Evolutionary conservation across 2,797 vertebrate genomes (phyloP), one percentile per base, ranked within the genome.

Genomic region (Neosilurus hyrtlii): DNA sequence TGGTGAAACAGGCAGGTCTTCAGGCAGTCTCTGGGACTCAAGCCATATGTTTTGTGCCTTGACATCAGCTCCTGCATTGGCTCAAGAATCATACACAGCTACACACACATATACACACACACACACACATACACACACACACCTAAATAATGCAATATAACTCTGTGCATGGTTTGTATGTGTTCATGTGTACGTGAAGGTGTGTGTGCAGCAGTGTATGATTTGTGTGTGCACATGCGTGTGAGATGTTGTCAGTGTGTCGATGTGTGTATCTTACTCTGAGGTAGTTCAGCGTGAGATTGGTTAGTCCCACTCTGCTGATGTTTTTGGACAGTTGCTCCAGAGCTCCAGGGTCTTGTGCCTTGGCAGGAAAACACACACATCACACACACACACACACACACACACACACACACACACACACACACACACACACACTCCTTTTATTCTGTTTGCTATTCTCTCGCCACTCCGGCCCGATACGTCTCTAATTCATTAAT

Each of bases 61-160:
- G 98, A 99, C 98, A 99, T 99, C 87, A 99, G 95, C 94, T 99
- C 98, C 94, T 99, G 98, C 98, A 99, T 99, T 91, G 98, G 98
- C 95, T 99, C 98, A 83, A 99, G 94, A 91, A 99, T 99, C 93
- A 99, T 97, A 94, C 98, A 99, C 89, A 99, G 96, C 98, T 99
- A 18, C 70, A 77, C 66, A 72, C 26, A 84, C 43, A 72, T n/a
- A 82, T 65, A 67, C 75, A 79, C 61, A 67, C 57, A 65, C 59
- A 26, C 80, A 35, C 35, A 79, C 35, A 73, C 57, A 66, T 57
- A 72, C 65, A 70, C 7, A 35, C 63, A 68, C 8, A 70, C 20
- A 70, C 43, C 49, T 70, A 4, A 76, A 57, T 62, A 49, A 62
- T 24, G 1, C 16, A 76, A 37, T 61, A 49, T 16, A 77, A 35